phyloP scores from a whole-genome alignment of 2,113 vertebrate genomes.

The Thalassoma bifasciatum region DNA sequence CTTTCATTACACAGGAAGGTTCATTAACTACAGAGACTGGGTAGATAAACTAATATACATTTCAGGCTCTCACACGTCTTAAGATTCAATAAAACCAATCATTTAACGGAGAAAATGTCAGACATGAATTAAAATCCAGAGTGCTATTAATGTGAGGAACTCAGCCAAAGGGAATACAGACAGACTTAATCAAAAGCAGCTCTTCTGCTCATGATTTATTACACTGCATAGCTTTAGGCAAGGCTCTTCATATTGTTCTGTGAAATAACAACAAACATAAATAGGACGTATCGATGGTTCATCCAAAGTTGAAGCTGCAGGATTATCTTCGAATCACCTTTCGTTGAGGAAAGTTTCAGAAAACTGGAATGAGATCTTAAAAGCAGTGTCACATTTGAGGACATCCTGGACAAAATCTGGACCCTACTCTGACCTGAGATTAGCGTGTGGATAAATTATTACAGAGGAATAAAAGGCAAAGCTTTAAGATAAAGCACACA shows the following conservation, averaged over 20 bases:
- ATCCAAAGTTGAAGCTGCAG: not conserved
- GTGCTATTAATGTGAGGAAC: constrained; percentile 1
- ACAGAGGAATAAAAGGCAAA: not conserved
- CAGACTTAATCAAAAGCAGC: constrained; percentile 27
- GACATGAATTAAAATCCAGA: constrained; percentile 19
- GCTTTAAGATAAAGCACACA: constrained; percentile 2
- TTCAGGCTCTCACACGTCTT: not conserved
- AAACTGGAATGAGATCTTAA: not conserved
- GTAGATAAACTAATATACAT: not conserved
- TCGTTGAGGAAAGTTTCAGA: not conserved
- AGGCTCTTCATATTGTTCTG: not conserved
- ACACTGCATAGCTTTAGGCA: constrained; percentile 6
- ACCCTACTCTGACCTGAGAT: constrained; percentile 4
- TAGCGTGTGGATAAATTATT: not conserved
- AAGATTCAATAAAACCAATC: not conserved
- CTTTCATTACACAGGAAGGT: no score
- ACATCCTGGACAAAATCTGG: not conserved
- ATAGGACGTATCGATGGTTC: not conserved
- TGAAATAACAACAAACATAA: not conserved
- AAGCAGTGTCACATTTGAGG: not conserved
- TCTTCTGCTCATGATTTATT: not conserved
- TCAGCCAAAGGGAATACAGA: constrained; percentile 1
- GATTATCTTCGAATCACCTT: not conserved
- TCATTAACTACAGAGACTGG: no score
- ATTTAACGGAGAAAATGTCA: constrained; percentile 7